Percentiles rank a stretch among this genome's conserved stretches.
Conservation (phyloP, 2,888 invertebrate species). For the Drosophila paramelanica region DNA sequence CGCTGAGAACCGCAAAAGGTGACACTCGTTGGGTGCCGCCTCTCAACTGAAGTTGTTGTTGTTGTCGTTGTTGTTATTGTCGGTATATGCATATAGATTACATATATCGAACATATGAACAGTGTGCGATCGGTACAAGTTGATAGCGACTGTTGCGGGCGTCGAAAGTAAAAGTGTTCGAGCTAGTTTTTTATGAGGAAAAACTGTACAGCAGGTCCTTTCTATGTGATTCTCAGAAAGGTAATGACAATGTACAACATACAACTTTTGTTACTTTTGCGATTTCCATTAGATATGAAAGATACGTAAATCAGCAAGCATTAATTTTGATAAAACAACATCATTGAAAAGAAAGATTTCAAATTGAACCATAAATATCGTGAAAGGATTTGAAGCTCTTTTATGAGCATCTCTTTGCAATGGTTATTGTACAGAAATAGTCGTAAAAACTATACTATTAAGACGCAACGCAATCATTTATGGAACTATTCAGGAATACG, state of each 20-base stretch:
- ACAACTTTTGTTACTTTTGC: too few relatives aligned
- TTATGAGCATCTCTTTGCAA: constrained; percentile 5
- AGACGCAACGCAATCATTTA: background rate
- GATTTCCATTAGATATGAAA: too few relatives aligned
- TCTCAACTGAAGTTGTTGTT: constrained; percentile 27
- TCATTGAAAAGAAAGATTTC: too few relatives aligned
- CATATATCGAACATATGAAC: constrained; percentile 56
- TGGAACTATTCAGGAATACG: background rate
- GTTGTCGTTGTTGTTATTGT: constrained; percentile 29
- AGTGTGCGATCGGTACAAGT: constrained; percentile 54
- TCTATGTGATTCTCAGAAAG: constrained; percentile 19
- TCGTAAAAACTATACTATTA: background rate
- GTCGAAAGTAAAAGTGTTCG: constrained; percentile 46
- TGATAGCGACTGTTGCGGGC: constrained; percentile 34
- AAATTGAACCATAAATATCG: too few relatives aligned
- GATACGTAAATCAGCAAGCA: too few relatives aligned
- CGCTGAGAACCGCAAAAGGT: constrained; percentile 76
- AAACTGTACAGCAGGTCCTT: constrained; percentile 9
- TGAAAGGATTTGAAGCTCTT: too few relatives aligned
- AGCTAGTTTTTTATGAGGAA: constrained; percentile 1
- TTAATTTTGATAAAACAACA: too few relatives aligned
- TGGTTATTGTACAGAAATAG: constrained; percentile 10
- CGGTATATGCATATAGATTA: constrained; percentile 65
- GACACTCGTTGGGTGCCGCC: constrained; percentile 71
- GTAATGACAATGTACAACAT: too few relatives aligned